Evolutionary conservation across 2,113 vertebrate genomes (phyloP).

Genomic region (Upupa epops): DNA sequence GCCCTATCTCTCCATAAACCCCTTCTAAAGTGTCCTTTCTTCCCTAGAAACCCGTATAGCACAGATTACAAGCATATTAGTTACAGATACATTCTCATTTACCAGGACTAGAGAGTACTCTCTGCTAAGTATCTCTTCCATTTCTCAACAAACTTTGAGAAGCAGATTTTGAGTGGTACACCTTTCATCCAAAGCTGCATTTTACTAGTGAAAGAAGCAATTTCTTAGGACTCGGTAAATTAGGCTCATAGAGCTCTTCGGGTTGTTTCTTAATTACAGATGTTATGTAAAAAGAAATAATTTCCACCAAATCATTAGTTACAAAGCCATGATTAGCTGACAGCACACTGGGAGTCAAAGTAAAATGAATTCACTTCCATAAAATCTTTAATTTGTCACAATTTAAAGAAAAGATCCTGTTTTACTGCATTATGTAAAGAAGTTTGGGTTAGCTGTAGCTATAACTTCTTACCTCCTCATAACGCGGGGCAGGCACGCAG

Average conservation of each 20-base stretch:
- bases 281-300: not conserved
- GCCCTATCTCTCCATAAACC: not conserved
- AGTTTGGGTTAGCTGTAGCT: rapidly evolving
- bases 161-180: not conserved
- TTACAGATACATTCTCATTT: not conserved
- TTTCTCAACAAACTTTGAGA: not conserved
- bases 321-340: slow-evolving; percentile 11
- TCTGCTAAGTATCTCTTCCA: not conserved
- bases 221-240: slow-evolving; percentile 23
- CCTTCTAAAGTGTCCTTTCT: not conserved
- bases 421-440: not conserved
- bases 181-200: not conserved
- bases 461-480: not conserved
- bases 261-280: not conserved
- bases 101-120: too few species aligned
- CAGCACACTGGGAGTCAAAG: not conserved
- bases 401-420: not conserved
- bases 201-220: not conserved
- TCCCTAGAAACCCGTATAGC: not conserved
- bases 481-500: not conserved
- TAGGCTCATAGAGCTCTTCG: not conserved
- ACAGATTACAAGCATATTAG: not conserved
- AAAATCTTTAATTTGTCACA: not conserved
- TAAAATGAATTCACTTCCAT: slow-evolving; percentile 9
- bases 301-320: not conserved